Conservation (phyloP, 1,140 invertebrate species). For the Carcinoscorpius rotundicauda region DNA sequence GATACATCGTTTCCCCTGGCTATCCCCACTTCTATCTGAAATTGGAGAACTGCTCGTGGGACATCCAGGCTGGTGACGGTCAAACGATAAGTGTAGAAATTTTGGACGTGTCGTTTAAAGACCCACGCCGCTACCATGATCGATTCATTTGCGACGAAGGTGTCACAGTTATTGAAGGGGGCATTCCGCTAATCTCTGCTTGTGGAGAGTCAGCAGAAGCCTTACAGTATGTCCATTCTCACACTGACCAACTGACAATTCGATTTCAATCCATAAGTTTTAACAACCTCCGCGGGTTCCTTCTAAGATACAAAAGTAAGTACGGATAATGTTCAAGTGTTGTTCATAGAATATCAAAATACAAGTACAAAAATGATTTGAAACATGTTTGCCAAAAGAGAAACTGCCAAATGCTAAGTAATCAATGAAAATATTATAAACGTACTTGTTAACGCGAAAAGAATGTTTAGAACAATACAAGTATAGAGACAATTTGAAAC, state of each 20-base stretch:
- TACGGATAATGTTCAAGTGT: too few relatives aligned
- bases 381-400: too few relatives aligned
- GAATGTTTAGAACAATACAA: too few relatives aligned
- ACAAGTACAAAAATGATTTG: too few relatives aligned
- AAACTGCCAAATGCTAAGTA: too few relatives aligned
- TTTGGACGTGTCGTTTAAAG: constrained; percentile 43
- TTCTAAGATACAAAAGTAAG: neutral
- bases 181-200: constrained; percentile 30
- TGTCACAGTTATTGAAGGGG: constrained; percentile 33
- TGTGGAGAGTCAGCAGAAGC: constrained; percentile 34
- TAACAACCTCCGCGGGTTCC: neutral
- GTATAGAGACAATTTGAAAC: too few relatives aligned
- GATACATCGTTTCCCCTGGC: constrained; percentile 47
- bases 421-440: too few relatives aligned
- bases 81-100: constrained; percentile 42
- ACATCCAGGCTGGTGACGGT: constrained; percentile 35
- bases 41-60: constrained; percentile 38
- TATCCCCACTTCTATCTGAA: constrained; percentile 47
- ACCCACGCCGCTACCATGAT: constrained; percentile 36
- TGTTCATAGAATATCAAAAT: too few relatives aligned
- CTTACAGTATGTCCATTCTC: constrained; percentile 31
- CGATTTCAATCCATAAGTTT: constrained; percentile 6
- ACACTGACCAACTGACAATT: constrained; percentile 34
- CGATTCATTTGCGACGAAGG: constrained; percentile 32
- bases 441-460: too few relatives aligned